Base-by-base conservation (phyloP, 2,113 vertebrate species). In the Albula goreensis region DNA sequence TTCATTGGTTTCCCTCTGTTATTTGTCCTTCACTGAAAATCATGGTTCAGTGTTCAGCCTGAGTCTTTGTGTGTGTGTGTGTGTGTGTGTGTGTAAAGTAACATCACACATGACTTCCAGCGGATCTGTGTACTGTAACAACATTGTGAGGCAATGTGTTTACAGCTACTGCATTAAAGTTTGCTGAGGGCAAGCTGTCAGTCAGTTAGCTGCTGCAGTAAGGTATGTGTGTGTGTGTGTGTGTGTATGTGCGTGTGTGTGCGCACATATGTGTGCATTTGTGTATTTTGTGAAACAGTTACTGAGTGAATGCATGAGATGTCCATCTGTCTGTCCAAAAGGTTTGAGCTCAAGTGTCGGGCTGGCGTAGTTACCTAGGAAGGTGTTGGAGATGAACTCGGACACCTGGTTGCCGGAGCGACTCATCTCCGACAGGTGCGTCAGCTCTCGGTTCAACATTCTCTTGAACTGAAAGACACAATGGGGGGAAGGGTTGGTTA, bases 361-460 rank as follows among this genome's bases (percentile, higher is more conserved):
- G 60, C 60, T 22, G 2, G 31, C 49, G 2, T 63, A 85, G 96
- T 98, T 95, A 99, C 98, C 98, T 89, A 99, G 94, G 94, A 99
- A 99, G 74, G 98, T 99, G 94, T 96, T 99, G 93, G 98, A 99
- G 95, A 99, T 99, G 94, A 97, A 99, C 93, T 99, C 98, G 50
- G 98, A 99, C 93, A 99, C 98, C 92, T 99, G 98, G 95, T 99
- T 99, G 88, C 98, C 98, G 2, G 98, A 99, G 88, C 98, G 97
- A 92, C 98, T 99, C 97, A 98, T 99, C 94, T 99, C 98, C 48
- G 98, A 99, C 92, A 99, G 96, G 93, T 99, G 98, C 66, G 96
- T 99, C 91, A 99, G 96, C 92, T 99, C 98, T 90, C 98, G 96
- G 92, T 97, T 99, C 94, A 99, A 94, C 98, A 99, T 99, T 95